Base-by-base conservation (phyloP, 2,797 vertebrate genomes). In the Artibeus jamaicensis region DNA sequence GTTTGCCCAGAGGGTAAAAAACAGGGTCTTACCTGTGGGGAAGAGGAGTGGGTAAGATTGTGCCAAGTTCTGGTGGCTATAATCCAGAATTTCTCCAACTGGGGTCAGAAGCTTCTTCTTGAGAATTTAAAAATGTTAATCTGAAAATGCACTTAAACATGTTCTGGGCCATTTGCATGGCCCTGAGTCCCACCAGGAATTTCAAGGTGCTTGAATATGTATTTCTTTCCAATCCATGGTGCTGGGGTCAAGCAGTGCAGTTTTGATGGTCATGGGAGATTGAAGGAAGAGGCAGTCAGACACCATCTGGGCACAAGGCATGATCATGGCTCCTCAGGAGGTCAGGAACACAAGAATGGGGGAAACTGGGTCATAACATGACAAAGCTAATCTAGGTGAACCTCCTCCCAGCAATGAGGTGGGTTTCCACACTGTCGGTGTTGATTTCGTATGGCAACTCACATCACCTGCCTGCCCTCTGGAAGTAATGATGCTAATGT, bases 381-480 rank as follows among this genome's bases (percentile, higher is more conserved):
- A n/a, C 32, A 19, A 9, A 7, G 0, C 39, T 24, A 3, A 37
- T 3, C n/a, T 0, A 42, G 59, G 78, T 81, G 32, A n/a, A 24
- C 34, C 9, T 86, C 26, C 18, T 81, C 24, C 42, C 22, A 10
- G 68, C 0, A 57, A 8, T 34, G 2, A 18, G n/a, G 2, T 46
- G 18, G 16, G 5, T 16, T 70, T 70, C 12, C 9, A 46, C 8
- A 1, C 9, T 1, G 1, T 11, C 6, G 8, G 32, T 22, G 55
- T 21, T 6, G 3, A 55, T 34, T 42, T 71, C 67, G 3, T 1
- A 6, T 0, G 0, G 32, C 18, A 9, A 3, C 34, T 9, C 29
- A 39, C 2, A 0, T 55, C 68, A 29, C 37, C 15, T 10, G 65
- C 32, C 12, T 10, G 55, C 50, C 9, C 1, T 12, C 81, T 34